Base-by-base conservation (phyloP, 23 tunicate species). In the Trididemnum nubilum region DNA sequence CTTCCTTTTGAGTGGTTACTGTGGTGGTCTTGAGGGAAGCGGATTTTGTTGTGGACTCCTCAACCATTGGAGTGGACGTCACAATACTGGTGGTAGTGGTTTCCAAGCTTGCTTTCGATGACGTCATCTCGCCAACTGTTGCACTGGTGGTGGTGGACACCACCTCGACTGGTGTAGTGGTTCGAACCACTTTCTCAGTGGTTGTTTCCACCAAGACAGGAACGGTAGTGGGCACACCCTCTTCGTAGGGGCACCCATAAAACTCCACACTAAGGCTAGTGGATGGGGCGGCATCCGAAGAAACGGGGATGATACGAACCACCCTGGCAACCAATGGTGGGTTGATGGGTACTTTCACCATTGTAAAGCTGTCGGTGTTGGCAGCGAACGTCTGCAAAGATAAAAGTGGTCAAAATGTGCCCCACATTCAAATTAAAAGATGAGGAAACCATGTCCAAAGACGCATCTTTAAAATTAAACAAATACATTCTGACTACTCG, bases 171-270 rank as follows among this genome's bases (percentile, higher is more conserved):
- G 92, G 63, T 1, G 79, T 21, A 24, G 71, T 79, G 71, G 84
- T 79, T 34, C 23, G 31, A 1, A 79, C 71, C 15, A 89, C 88
- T 77, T 39, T 37, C 32, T 76, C 74, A 15, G 85, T 80, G 26
- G 97, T 92, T 51, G 97, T 92, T 44, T 87, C 92, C 1, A 87
- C 92, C 15, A 73, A 59, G 7, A 74, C 86, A 35, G 97, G 97
- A 36, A 18, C 22, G 54, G 86, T 82, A 1, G 86, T 82, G 2
- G 76, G 24, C 36, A 34, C 64, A 25, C 65, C 37, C 24, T 31
- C 34, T 2, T 54, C 69, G 36, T 59, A 36, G 23, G 61, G 58
- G 35, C 89, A 85, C 0, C 89, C 81, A 63, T 23, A 37, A 44
- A 85, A 64, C 63, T 77, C 82, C 64, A 64, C 12, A 3, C 64